Conservation (phyloP, 2,797 vertebrate genomes). For the Pseudochirops cupreus region DNA sequence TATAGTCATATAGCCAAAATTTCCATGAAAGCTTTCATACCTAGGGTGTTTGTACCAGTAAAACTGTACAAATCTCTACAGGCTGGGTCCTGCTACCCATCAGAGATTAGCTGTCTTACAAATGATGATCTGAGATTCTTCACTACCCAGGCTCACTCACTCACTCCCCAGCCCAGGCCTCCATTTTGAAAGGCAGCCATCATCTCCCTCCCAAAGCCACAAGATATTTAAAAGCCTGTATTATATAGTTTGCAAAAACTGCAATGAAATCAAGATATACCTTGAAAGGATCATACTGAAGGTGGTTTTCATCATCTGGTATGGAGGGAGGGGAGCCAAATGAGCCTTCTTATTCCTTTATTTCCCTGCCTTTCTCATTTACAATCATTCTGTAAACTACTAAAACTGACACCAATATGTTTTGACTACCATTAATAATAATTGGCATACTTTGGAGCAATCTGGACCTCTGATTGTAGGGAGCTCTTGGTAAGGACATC, state of each 20-base stretch:
- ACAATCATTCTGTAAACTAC: not conserved
- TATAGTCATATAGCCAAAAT: constrained; percentile 75
- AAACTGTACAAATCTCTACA: constrained; percentile 80
- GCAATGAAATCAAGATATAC: constrained; percentile 44
- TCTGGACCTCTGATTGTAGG: not conserved
- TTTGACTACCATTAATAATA: not conserved
- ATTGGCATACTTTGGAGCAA: not conserved
- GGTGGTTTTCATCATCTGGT: not conserved
- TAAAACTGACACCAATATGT: not conserved
- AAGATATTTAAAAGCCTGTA: constrained; percentile 36
- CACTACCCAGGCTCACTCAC: constrained; percentile 13
- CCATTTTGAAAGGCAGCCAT: constrained; percentile 44
- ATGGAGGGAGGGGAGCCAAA: not conserved
- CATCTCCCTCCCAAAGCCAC: constrained; percentile 33
- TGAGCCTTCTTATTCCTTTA: not conserved
- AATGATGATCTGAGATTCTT: constrained; percentile 37
- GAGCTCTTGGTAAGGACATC: not conserved
- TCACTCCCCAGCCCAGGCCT: not conserved
- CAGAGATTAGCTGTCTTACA: constrained; percentile 62
- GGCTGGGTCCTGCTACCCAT: constrained; percentile 53
- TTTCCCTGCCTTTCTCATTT: not conserved
- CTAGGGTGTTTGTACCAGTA: constrained; percentile 77
- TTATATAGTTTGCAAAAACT: constrained; percentile 63
- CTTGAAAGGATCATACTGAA: constrained; percentile 30
- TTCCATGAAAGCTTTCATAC: constrained; percentile 82